Base-by-base conservation (phyloP, 2,113 vertebrate species). In the Charina bottae region DNA sequence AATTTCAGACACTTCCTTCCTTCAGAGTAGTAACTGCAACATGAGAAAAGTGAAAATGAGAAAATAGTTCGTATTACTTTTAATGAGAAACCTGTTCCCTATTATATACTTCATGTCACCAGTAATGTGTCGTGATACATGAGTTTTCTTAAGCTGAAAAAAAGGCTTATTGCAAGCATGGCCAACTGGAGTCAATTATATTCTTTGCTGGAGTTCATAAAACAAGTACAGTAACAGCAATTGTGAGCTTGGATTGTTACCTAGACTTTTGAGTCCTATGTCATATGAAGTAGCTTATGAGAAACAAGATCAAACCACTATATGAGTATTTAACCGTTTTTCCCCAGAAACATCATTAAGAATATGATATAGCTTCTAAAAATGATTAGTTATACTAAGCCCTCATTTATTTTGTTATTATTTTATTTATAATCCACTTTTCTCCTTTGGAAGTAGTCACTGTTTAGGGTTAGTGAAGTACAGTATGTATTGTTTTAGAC, bases 401-500 rank as follows among this genome's bases (percentile, higher is more conserved):
- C 37, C 9, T 26, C 60, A 93, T 2, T 4, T 68, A 59, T 5
- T 60, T 60, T 24, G 12, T n/a, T 68, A 78, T 37, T 42, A 60
- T 68, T 55, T 55, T 24, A 90, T 59, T 90, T 83, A 23, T 59
- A 55, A 21, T 37, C 68, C 59, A 64, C 13, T 46, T 60, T 55
- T 84, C 21, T 54, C 24, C 46, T 28, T 2, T 85, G 13, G 84
- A 54, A 85, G 23, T 60, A 88, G 6, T 49, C 6, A 46, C 5
- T 58, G 26, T 60, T 59, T 60, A 12, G 46, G 92, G 21, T 60
- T 87, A 19, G 90, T 19, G 12, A 56, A 60, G 84, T 91, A 85
- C 89, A 94, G 12, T 15, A 92, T 78, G 2, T 26, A 59, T 46
- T 90, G 83, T 28, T 92, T 94, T 93, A 84, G 92, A 89, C 26